Evolutionary conservation across 1,140 invertebrate genomes (phyloP).

Genomic region (Tyrophagus putrescentiae): DNA sequence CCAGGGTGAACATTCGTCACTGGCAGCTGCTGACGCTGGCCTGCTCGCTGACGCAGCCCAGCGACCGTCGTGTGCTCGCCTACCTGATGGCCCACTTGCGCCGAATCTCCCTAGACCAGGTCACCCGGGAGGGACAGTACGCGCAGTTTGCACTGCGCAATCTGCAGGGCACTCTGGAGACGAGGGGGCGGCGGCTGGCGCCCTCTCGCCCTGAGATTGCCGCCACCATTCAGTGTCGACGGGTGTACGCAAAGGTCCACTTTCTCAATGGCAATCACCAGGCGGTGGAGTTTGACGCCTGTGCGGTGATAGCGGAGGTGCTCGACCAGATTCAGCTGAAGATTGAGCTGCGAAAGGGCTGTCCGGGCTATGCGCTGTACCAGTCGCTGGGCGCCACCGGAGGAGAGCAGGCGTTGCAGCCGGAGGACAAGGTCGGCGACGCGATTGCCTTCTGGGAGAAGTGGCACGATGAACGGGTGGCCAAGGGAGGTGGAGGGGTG

Average conservation of each 20-base stretch:
- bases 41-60: constrained; percentile 70
- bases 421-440: constrained; percentile 77
- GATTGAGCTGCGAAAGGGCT: constrained; percentile 68
- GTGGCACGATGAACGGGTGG: constrained; percentile 33
- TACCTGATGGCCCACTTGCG: constrained; percentile 81
- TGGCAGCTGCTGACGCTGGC: constrained; percentile 80
- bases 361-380: constrained; percentile 63
- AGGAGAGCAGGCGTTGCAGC: constrained; percentile 44
- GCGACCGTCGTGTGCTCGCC: constrained; percentile 61
- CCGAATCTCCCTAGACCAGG: constrained; percentile 67
- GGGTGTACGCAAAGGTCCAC: constrained; percentile 76
- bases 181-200: constrained; percentile 69
- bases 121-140: constrained; percentile 85
- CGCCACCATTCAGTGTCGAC: constrained; percentile 73
- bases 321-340: constrained; percentile 63
- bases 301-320: constrained; percentile 69
- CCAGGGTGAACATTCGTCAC: constrained; percentile 65
- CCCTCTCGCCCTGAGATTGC: constrained; percentile 82
- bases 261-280: constrained; percentile 90
- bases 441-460: constrained; percentile 90
- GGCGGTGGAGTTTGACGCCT: constrained; percentile 83
- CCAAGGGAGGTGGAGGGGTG: too few species aligned
- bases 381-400: constrained; percentile 34
- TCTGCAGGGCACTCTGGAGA: constrained; percentile 53
- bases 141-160: constrained; percentile 80